Evolutionary conservation across 2,113 vertebrate species (phyloP), one percentile per base, ranked within the genome.

Genomic region (Albula goreensis): DNA sequence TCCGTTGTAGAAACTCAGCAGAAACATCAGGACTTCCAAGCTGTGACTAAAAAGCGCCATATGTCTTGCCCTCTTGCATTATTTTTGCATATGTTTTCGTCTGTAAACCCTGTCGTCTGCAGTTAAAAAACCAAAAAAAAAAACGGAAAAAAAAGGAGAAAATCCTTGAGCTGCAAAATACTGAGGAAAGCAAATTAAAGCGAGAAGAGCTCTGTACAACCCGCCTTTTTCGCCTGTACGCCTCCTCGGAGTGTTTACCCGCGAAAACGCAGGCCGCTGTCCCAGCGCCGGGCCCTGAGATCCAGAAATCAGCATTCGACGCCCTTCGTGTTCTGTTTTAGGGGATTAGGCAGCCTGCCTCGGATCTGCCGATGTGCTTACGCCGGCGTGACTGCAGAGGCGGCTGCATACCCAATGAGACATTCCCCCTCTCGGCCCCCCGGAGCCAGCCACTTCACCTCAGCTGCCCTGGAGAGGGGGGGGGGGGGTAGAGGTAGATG

Each of bases 41-140:
- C 84, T 88, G 50, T 70, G 74, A 48, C 22, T 85, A 79, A 81
- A 17, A 85, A 41, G 87, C 85, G 89, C 60, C 90, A 74, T 78
- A 86, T 2, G 56, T 89, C 81, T 31, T 51, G 49, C 25, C 77
- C 70, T 0, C 90, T 80, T 79, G 31, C 52, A 85, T 86, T 88
- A 89, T 19, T 49, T 87, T 79, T 87, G 85, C 85, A 88, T 80
- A 80, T 74, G 31, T 53, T 87, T 56, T 74, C 74, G 78, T 82
- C 85, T 87, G 89, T 50, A 85, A 86, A 15, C 31, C 31, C 86
- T 56, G 22, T 50, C 11, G 60, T 70, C 50, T 52, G 22, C 83
- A 5, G 50, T 50, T 17, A 84, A 25, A 49, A 4, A 70, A 17
- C 1, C 3, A 5, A 70, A 74, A 31, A 74, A 7, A 17, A 74